Conservation (phyloP, 2,797 vertebrate genomes). For the Harpagifer antarcticus region DNA sequence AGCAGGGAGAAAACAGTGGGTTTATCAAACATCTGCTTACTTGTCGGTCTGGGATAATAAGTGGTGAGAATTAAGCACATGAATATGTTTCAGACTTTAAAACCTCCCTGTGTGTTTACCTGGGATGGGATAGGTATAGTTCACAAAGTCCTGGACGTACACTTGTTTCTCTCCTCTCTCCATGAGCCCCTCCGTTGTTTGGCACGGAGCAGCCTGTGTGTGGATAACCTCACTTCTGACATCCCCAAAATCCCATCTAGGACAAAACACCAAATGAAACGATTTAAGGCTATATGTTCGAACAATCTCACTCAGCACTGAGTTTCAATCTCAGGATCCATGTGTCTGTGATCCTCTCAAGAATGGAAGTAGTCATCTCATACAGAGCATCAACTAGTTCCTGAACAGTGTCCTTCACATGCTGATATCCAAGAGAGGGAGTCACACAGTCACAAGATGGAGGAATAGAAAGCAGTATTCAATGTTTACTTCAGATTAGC, state of each 20-base stretch:
- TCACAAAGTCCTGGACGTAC: slow-evolving; percentile 73
- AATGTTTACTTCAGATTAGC: no score
- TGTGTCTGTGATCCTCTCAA: fast-evolving
- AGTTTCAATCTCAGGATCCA: no score
- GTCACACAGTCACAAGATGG: no score
- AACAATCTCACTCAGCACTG: no score
- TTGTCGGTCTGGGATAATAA: no score
- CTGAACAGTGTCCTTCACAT: no score
- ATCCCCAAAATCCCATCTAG: slow-evolving; percentile 88
- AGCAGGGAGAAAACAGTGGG: background rate
- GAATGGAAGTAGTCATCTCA: no score
- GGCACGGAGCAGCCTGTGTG: slow-evolving; percentile 67
- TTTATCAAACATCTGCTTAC: background rate
- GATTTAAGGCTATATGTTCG: background rate
- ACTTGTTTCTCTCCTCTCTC: slow-evolving; percentile 61
- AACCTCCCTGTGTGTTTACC: slow-evolving; percentile 69
- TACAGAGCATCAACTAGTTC: no score
- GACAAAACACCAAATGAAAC: slow-evolving; percentile 23
- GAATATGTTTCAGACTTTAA: no score
- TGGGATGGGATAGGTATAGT: slow-evolving; percentile 76
- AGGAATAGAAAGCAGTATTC: no score
- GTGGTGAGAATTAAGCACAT: no score
- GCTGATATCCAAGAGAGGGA: no score
- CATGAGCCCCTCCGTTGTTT: slow-evolving; percentile 38
- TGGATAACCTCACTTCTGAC: slow-evolving; percentile 59